Evolutionary conservation across 2,888 invertebrate genomes (phyloP), one percentile per base, ranked within the genome.

Genomic region (Chymomyza procnemis): DNA sequence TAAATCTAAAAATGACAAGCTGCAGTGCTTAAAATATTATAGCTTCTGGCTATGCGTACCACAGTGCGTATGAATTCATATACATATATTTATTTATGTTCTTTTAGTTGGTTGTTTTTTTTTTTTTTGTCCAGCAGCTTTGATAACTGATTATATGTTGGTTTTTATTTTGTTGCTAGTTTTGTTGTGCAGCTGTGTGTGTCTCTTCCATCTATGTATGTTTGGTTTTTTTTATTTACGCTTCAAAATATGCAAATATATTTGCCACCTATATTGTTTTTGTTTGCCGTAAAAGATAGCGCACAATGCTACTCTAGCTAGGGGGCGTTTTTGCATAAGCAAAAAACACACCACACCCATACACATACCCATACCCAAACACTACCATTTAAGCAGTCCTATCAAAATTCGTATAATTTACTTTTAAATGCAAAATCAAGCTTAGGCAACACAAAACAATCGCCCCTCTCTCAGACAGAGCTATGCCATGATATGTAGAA

Each of bases 391-490:
- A 34, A 12, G 12, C 34, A 41, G 12, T 12, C 12, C 34, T 41
- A 41, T 41, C 34, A 50, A 50, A 50, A 50, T 50, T 50, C 9
- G 71, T 71, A 82, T 82, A 85, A 83, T 85, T 82, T 75, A 82
- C 85, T 85, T 85, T 83, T 85, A 80, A 81, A 83, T 81, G 78
- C 67, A 78, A 81, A 81, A 77, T 79, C 82, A 73, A 65, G 69
- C 69, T 52, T 46, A 71, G 18, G 22, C 19, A 19, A 56, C 56
- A 56, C 56, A 8, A 56, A 41, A 41, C 34, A 41, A 41, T 41
- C 30, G 8, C 26, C 4, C 26, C 4, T 3, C 22, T 22, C 47
- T 47, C 34, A 9, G 8, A 2, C 34, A 41, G 34, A 12, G 0
- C 50, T 48, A 14, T 48, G 48, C 48, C 48, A 34, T 34, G 34